Evolutionary conservation across 1,140 invertebrate genomes (phyloP).

Genomic region (Eriosoma lanigerum): DNA sequence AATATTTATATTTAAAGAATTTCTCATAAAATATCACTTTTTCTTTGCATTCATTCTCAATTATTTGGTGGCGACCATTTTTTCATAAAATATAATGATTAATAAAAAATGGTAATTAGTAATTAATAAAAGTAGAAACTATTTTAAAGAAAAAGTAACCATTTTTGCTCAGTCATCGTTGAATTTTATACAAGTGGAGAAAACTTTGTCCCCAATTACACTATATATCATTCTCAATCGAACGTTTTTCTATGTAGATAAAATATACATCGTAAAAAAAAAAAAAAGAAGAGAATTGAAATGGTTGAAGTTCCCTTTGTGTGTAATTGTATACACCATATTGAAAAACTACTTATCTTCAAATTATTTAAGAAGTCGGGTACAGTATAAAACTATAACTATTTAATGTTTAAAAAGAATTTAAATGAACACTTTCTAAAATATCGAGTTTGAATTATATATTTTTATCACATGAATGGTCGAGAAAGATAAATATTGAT

Average conservation of each 20-base stretch:
- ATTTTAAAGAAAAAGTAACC: too few relatives aligned
- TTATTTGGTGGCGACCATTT: too few relatives aligned
- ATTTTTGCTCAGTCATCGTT: background rate
- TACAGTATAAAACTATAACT: background rate
- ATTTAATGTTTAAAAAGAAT: constrained; percentile 3
- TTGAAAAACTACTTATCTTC: background rate
- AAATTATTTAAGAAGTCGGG: background rate
- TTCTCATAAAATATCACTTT: too few relatives aligned
- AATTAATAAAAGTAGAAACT: too few relatives aligned
- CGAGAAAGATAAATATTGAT: too few relatives aligned
- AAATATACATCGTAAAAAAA: background rate
- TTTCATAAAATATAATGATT: too few relatives aligned
- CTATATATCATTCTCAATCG: background rate
- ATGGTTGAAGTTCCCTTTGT: background rate
- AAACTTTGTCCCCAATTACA: background rate
- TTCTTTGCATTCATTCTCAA: too few relatives aligned
- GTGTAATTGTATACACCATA: background rate
- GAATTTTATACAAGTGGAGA: constrained; percentile 23
- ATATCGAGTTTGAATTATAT: background rate
- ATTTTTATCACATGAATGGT: too few relatives aligned
- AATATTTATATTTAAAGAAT: too few relatives aligned
- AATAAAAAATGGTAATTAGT: too few relatives aligned
- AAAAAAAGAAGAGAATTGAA: background rate
- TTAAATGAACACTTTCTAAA: constrained; percentile 28
- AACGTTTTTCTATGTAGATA: background rate